Evolutionary conservation across 2,888 invertebrate genomes (phyloP), one percentile per base, ranked within the genome.

Genomic region (Deilephila elpenor): DNA sequence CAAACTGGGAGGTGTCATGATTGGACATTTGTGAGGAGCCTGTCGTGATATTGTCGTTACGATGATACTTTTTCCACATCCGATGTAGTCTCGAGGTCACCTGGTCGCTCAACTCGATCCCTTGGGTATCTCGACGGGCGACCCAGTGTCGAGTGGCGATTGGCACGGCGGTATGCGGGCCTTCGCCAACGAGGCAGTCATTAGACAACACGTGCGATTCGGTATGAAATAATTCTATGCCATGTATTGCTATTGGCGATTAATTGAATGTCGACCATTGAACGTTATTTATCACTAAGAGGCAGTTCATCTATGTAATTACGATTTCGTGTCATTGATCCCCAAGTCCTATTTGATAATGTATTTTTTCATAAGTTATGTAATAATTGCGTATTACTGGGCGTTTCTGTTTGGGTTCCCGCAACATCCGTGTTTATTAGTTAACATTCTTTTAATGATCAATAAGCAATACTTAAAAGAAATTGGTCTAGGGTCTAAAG

Each of bases 31-130:
- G 19, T 53, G 56, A 73, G 34, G 62, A 64, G 53, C 70, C 71
- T 60, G 60, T 75, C 71, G 73, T 59, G 74, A 72, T 32, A 70
- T 71, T 74, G 77, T 78, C 78, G 79, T 83, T 82, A 83, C 79
- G 82, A 80, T 76, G 59, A 75, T 81, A 77, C 77, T 83, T 76
- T 82, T 82, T 80, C 78, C 67, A 67, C 72, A 37, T 67, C 87
- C 84, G 84, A 83, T 84, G 82, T 95, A 98, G 98, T 97, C 98
- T 83, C 97, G 98, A 90, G 99, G 98, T 89, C 98, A 99, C 95
- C 97, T 98, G 93, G 97, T 98, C 89, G 98, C 98, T 86, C 97
- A 97, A 88, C 95, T 99, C 95, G 99, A 99, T 95, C 99, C 99
- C 78, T 96, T 99, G 93, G 98, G 97, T 94, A 98, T 99, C 93